These are phyloP conservation scores for Clupea harengus DNA, from an alignment of 2,113 vertebrate genomes.

Conservation along the genomic window DNA sequence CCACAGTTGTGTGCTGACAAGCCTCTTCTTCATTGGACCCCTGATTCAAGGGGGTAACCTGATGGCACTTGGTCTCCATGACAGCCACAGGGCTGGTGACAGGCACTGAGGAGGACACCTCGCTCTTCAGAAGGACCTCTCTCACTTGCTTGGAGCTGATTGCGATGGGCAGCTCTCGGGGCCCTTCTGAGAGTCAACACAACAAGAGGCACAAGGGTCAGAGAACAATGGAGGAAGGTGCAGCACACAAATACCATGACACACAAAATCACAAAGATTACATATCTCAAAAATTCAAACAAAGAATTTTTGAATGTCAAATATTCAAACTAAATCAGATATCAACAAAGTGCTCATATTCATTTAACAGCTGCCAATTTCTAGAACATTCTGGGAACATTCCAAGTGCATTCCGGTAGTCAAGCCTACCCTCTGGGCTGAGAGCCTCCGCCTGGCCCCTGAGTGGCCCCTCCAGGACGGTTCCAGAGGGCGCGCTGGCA, in stretches of 20 bases:
- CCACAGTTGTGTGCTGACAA: conserved; percentile 40
- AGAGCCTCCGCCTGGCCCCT: conserved; percentile 65
- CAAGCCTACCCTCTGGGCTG: conserved; percentile 31
- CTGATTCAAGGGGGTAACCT: conserved; percentile 47
- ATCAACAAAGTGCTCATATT: not conserved
- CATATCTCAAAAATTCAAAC: not conserved
- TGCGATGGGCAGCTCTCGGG: conserved; percentile 68
- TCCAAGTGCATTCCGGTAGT: not conserved
- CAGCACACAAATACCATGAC: not conserved
- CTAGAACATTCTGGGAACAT: not conserved
- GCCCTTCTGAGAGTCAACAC: conserved; percentile 53
- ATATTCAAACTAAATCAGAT: not conserved
- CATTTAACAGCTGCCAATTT: not conserved
- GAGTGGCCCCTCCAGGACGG: conserved; percentile 21
- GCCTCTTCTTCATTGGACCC: conserved; percentile 59
- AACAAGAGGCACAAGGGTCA: not conserved
- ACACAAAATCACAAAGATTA: not conserved
- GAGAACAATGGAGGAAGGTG: not conserved
- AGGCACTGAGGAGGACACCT: conserved; percentile 73
- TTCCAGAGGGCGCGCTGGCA: conserved; percentile 34
- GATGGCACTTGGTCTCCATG: conserved; percentile 58
- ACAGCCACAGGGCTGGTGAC: conserved; percentile 61
- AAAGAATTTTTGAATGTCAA: not conserved
- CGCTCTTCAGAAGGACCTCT: conserved; percentile 69
- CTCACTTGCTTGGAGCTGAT: conserved; percentile 76